Conservation (phyloP, 2,113 vertebrate species). For the Meles meles region DNA sequence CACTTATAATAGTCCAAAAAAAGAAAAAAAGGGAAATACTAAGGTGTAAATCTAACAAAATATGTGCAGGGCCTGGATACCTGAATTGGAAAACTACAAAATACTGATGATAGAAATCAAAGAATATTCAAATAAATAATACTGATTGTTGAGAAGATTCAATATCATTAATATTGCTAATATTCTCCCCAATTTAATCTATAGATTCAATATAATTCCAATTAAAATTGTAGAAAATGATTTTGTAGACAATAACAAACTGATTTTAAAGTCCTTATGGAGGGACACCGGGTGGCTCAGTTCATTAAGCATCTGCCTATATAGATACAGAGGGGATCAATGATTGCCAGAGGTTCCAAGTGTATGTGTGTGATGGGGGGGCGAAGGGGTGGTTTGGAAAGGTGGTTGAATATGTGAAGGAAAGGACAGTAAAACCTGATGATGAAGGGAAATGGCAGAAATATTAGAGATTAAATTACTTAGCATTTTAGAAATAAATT, state of each 20-base stretch:
- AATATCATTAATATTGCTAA: background rate
- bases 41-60: background rate
- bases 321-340: background rate
- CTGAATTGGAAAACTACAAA: background rate
- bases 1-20: background rate
- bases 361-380: background rate
- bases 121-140: background rate
- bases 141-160: background rate
- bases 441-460: background rate
- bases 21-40: background rate
- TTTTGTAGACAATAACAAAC: background rate
- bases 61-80: background rate
- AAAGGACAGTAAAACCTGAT: background rate
- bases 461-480: background rate
- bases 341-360: background rate
- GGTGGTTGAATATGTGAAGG: background rate
- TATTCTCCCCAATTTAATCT: background rate
- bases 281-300: too few relatives aligned
- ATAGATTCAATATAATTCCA: background rate
- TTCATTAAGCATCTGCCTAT: too few relatives aligned
- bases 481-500: background rate
- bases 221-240: background rate
- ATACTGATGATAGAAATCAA: background rate
- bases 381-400: fast-evolving
- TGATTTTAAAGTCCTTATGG: background rate